Evolutionary conservation across 2,113 vertebrate species (phyloP), one percentile per base, ranked within the genome.

Genomic region (Vidua macroura): DNA sequence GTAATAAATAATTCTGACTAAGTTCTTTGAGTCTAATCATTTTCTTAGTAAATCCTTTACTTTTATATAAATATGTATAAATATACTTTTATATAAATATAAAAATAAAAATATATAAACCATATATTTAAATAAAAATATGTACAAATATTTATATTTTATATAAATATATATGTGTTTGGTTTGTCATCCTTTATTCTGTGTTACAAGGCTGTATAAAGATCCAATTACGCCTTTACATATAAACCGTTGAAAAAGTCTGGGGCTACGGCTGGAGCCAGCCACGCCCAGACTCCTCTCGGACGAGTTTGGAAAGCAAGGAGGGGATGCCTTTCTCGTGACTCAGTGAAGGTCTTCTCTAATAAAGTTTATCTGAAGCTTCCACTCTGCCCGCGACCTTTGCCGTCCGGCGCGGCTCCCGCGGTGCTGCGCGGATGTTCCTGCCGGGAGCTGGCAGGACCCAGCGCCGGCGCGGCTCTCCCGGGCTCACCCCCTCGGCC

Each of bases 341-440:
- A 23, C 31, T 62, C 63, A 7, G 7, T 5, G 10, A 19, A 76
- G 10, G 21, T 6, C 15, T 55, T 35, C n/a, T 13, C 31, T 19
- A 23, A 20, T 6, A 3, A 43, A 35, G 4, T 49, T 69, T 9
- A 24, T 9, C 16, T 7, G 48, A 7, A 76, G 49, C 18, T 19
- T 5, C 21, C n/a, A 2, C 25, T 11, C 2, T 25, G 17, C 3
- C 48, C 9, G 2, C 3, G 33, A 33, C 51, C 13, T 18, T 18
- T 53, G 15, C 51, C 2, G 31, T 7, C 7, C 4, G 8, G 23
- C 9, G 8, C 0, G 0, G 21, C 11, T 16, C 19, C 24, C 22
- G 13, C 1, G 1, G 7, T 0, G 22, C 5, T 31, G 20, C 52
- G 8, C 3, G 33, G 49, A 31, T 3, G 3, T 39, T 68, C 18